Conservation (phyloP, 2,113 vertebrate species). For the Grallaria varia region DNA sequence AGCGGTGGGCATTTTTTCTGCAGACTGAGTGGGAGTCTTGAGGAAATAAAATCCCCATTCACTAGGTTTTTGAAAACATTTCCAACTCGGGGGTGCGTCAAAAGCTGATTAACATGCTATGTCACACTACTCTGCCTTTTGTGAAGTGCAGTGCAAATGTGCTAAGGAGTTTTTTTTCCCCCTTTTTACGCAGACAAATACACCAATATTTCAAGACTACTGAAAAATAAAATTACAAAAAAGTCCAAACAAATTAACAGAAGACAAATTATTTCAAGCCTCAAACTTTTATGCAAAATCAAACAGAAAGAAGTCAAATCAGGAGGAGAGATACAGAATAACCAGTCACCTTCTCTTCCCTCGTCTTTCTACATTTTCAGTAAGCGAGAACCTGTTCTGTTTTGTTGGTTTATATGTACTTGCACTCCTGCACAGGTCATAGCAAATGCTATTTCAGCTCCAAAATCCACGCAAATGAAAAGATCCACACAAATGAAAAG, state of each 20-base stretch:
- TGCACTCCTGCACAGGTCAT: not conserved
- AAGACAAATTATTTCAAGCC: not conserved
- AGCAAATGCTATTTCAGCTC: not conserved
- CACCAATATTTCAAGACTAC: not conserved
- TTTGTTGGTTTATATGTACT: not conserved
- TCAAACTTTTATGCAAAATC: not conserved
- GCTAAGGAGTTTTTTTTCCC: not conserved
- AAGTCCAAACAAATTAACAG: accelerated
- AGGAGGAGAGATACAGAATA: not conserved
- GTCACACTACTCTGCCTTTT: not conserved
- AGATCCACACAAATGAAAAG: not conserved
- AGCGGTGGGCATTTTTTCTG: not conserved
- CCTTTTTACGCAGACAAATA: not conserved
- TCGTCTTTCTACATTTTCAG: not conserved
- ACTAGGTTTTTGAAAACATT: not conserved
- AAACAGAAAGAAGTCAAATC: not conserved
- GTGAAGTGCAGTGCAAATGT: not conserved
- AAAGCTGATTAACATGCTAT: not conserved
- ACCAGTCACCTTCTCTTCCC: not conserved
- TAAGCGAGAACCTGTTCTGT: not conserved
- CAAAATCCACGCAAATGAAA: not conserved
- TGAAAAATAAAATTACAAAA: not conserved
- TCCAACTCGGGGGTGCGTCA: not conserved
- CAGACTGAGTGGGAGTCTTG: not conserved
- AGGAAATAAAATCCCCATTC: not conserved